A percentile compares a stretch with the other conserved stretches of the same genome.
phyloP scores from a whole-genome alignment of 2,797 vertebrate species.

The Poecile montanus region DNA sequence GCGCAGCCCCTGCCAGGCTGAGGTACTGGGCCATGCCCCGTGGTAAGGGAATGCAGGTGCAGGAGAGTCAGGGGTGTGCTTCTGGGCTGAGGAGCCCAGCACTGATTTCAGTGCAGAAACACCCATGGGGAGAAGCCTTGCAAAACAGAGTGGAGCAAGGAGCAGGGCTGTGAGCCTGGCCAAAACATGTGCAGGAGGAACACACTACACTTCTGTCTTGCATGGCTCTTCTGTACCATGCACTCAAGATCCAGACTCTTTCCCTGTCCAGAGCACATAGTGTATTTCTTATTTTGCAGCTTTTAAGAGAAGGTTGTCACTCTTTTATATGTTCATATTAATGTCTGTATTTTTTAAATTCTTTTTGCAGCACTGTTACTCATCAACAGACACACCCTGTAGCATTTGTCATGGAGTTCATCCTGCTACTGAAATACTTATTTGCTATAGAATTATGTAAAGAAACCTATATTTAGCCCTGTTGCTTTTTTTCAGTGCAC shows the following conservation, averaged over 20 bases:
- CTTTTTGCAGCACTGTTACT: background rate
- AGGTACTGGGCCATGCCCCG: fast-evolving
- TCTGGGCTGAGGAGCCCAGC: background rate
- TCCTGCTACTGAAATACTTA: background rate
- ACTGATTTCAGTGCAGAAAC: background rate
- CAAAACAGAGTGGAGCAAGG: background rate
- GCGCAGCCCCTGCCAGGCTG: fast-evolving
- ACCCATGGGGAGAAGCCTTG: fast-evolving
- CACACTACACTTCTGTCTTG: background rate
- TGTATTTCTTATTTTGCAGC: background rate
- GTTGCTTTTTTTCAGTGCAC: background rate
- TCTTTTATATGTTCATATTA: background rate
- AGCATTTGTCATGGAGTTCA: background rate
- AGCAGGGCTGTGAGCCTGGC: background rate
- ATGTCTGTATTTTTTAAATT: background rate
- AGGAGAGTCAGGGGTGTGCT: background rate
- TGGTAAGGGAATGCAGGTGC: background rate
- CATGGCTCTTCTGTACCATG: background rate
- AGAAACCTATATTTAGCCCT: background rate
- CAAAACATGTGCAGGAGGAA: background rate
- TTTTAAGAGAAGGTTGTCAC: background rate
- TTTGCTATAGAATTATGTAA: background rate
- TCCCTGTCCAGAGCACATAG: background rate
- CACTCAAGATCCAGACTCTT: background rate
- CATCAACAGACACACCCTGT: background rate